These are phyloP conservation scores for Cyanoliseus patagonus DNA, from an alignment of 2,113 vertebrate species.

Conservation along the genomic window DNA sequence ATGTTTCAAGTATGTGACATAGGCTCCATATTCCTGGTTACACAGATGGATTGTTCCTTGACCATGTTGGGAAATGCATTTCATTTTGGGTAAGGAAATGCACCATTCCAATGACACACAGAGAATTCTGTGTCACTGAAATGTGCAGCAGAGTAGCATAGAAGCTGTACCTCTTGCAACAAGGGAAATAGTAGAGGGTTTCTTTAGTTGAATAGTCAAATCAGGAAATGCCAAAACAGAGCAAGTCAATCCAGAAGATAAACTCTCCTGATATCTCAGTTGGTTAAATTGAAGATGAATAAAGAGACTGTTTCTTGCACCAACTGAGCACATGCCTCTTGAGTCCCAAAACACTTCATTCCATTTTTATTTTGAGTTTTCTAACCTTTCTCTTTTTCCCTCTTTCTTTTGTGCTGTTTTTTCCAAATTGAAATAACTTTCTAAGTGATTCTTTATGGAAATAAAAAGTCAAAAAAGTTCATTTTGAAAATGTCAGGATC, in stretches of 20 bases:
- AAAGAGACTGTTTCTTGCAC: background rate
- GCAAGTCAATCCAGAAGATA: background rate
- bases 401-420: background rate
- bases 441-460: background rate
- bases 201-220: background rate
- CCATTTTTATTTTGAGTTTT: background rate
- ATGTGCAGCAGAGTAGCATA: background rate
- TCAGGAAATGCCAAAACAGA: background rate
- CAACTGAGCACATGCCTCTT: background rate
- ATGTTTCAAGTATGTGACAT: background rate
- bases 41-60: background rate
- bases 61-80: background rate
- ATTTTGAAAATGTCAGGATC: conserved; percentile 13
- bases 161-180: background rate
- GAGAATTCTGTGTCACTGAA: background rate
- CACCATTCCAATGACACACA: background rate
- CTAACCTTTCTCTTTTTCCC: background rate
- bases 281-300: background rate
- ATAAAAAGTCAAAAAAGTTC: background rate
- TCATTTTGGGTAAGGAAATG: background rate
- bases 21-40: background rate
- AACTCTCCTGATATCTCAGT: background rate
- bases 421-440: background rate
- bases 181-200: background rate
- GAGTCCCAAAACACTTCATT: background rate